Evolutionary conservation across 2,888 invertebrate species (phyloP).

Genomic region (Noctua pronuba): DNA sequence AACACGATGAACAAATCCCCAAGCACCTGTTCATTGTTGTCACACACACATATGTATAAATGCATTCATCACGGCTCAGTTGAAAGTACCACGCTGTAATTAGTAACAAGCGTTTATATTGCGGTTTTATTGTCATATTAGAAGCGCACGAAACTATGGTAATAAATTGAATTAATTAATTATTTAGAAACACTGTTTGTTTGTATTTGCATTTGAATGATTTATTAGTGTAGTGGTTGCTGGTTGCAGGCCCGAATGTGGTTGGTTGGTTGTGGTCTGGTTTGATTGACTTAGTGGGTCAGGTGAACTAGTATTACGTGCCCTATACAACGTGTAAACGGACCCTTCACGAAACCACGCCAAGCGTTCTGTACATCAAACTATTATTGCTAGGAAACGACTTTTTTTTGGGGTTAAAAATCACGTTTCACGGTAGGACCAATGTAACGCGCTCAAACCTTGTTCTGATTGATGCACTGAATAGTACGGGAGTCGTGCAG

Average conservation of each 20-base stretch:
- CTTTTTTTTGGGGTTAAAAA: neutral
- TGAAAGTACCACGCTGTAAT: slow-evolving; percentile 11
- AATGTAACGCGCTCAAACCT: neutral
- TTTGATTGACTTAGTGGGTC: neutral
- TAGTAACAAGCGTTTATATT: neutral
- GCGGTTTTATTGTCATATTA: neutral
- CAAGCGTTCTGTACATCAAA: neutral
- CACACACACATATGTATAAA: too few relatives aligned
- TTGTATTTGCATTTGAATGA: neutral
- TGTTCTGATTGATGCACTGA: neutral
- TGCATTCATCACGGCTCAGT: neutral
- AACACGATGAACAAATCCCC: slow-evolving; percentile 11
- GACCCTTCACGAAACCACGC: neutral
- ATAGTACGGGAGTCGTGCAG: neutral
- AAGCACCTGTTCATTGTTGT: neutral
- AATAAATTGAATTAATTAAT: slow-evolving; percentile 7
- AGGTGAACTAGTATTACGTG: neutral
- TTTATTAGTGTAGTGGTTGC: neutral
- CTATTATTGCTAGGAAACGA: neutral
- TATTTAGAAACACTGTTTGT: neutral
- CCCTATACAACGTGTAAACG: neutral
- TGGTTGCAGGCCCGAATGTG: neutral
- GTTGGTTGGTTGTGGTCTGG: neutral
- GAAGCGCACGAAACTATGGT: neutral
- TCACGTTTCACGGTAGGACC: neutral